Percentiles rank a stretch among this genome's conserved stretches.
These are phyloP conservation scores for Prinia subflava DNA, from an alignment of 2,113 vertebrate species.

Conservation along the genomic window DNA sequence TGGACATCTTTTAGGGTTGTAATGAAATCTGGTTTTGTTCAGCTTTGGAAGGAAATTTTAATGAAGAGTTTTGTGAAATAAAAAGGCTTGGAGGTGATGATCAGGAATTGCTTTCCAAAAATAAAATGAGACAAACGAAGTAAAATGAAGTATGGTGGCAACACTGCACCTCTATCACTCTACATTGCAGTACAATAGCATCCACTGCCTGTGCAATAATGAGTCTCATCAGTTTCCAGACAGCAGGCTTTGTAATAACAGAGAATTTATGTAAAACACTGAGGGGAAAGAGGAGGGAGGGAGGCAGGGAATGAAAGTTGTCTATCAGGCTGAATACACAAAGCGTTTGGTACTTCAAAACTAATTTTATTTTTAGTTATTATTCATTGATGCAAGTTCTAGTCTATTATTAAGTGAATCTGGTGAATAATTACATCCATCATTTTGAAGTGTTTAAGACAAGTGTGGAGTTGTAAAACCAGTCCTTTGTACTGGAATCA, in stretches of 20 bases:
- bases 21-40: not conserved
- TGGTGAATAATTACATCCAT: constrained; percentile 6
- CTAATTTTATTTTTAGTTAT: constrained; percentile 38
- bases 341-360: constrained; percentile 36
- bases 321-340: constrained; percentile 21
- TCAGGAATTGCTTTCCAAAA: not conserved
- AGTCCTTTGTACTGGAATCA: not conserved
- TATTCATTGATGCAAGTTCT: constrained; percentile 14
- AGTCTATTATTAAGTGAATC: constrained; percentile 7
- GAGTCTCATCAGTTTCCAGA: constrained; percentile 42
- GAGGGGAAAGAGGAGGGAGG: not conserved
- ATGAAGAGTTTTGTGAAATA: not conserved
- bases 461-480: constrained; percentile 1
- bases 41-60: not conserved
- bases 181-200: not conserved
- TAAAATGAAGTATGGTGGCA: not conserved
- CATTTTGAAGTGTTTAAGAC: constrained; percentile 12
- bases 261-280: constrained; percentile 58
- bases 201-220: not conserved
- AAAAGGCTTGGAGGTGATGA: not conserved
- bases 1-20: not conserved
- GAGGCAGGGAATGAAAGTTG: not conserved
- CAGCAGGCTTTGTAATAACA: constrained; percentile 36
- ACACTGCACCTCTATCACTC: not conserved
- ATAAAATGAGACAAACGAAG: not conserved